Evolutionary conservation across 2,113 vertebrate species (phyloP).

Genomic region (Aptenodytes patagonicus): DNA sequence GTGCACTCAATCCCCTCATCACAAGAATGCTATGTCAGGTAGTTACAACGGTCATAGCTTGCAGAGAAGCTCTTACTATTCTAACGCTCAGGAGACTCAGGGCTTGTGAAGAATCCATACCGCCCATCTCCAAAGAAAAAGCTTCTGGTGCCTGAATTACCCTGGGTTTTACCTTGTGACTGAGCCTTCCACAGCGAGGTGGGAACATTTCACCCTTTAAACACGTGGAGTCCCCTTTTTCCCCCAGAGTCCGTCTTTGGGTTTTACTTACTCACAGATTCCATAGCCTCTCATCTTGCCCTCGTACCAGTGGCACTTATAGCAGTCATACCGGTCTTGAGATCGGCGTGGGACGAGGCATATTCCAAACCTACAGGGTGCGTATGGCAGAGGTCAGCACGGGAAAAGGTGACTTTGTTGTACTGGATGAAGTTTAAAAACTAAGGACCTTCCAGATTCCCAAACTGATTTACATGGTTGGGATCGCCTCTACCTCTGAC

Average conservation of each 20-base stretch:
- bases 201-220: no score
- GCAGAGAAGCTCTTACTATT: not conserved
- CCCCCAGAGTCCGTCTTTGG: fast-evolving
- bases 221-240: fast-evolving
- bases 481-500: not conserved
- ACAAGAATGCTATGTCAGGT: not conserved
- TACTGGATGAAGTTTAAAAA: not conserved
- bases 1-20: no score
- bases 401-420: fast-evolving
- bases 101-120: not conserved
- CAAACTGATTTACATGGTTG: not conserved
- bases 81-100: not conserved
- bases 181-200: not conserved
- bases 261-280: constrained; percentile 81
- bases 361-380: constrained; percentile 74
- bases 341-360: constrained; percentile 61
- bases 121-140: not conserved
- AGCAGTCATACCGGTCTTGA: constrained; percentile 76
- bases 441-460: not conserved
- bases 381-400: not conserved
- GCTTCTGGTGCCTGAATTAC: not conserved
- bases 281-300: constrained; percentile 77
- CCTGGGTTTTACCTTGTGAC: not conserved
- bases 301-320: constrained; percentile 79
- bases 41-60: not conserved